phyloP scores from a whole-genome alignment of 2,797 vertebrate species.

The Enteromius viviparus region DNA sequence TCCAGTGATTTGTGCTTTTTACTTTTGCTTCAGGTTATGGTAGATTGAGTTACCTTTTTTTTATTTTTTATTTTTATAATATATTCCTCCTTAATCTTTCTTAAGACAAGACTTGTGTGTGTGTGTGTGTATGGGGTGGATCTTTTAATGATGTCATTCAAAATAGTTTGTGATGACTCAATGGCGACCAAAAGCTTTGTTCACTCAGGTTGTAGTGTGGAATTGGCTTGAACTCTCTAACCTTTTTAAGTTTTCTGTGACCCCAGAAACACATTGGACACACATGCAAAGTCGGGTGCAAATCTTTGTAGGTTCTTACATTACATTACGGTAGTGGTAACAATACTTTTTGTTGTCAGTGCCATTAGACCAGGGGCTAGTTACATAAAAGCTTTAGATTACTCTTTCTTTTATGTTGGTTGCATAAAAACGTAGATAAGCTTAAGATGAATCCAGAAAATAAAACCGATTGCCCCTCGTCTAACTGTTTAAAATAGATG shows the following conservation, averaged over 20 bases:
- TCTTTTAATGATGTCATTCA: background rate
- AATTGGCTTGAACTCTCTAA: conserved; percentile 3
- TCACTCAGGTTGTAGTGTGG: background rate
- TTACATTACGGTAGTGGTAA: background rate
- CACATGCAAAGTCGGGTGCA: background rate
- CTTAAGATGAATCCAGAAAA: too few species aligned
- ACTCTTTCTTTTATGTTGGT: too few species aligned
- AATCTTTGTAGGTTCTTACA: background rate
- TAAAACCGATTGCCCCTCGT: too few species aligned
- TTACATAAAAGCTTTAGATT: too few species aligned
- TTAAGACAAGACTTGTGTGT: background rate
- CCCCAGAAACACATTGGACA: background rate
- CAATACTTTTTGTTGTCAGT: background rate
- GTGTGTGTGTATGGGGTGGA: background rate
- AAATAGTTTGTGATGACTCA: background rate
- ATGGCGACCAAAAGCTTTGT: too few species aligned
- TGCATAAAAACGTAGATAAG: too few species aligned
- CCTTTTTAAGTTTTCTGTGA: background rate
- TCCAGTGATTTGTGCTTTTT: background rate
- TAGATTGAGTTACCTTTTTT: background rate
- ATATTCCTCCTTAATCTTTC: background rate
- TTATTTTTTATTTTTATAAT: background rate
- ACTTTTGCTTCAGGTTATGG: background rate
- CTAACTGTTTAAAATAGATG: too few species aligned
- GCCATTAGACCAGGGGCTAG: background rate